Conservation (phyloP, 1,140 invertebrate genomes). For the Myzus persicae region DNA sequence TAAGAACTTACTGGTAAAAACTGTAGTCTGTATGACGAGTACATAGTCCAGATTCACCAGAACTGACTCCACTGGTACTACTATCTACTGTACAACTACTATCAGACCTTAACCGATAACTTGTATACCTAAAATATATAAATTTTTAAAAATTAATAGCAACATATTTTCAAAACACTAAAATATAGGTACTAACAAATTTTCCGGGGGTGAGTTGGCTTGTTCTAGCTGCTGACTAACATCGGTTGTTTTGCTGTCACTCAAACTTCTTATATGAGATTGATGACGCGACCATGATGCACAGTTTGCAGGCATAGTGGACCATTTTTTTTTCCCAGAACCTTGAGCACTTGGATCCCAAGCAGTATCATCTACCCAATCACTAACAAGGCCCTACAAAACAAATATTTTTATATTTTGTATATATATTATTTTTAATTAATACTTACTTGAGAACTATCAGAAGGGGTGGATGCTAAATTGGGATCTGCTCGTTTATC, state of each 20-base stretch:
- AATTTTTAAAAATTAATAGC: not conserved
- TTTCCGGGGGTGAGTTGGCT: constrained; percentile 11
- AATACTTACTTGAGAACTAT: constrained; percentile 50
- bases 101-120: constrained; percentile 59
- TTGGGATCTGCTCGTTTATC: constrained; percentile 23
- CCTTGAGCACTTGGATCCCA: constrained; percentile 47
- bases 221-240: not conserved
- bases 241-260: constrained; percentile 62
- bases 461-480: constrained; percentile 36
- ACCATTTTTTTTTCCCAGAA: constrained; percentile 45
- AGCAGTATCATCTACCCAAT: constrained; percentile 47
- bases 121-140: not conserved
- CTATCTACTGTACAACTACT: constrained; percentile 72
- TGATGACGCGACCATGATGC: constrained; percentile 30
- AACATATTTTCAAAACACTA: not conserved
- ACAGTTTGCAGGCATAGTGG: constrained; percentile 34
- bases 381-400: constrained; percentile 46
- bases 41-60: constrained; percentile 71
- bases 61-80: constrained; percentile 80
- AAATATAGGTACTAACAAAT: not conserved
- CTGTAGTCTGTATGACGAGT: constrained; percentile 50
- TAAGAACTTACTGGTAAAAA: constrained; percentile 40
- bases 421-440: not conserved
- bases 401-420: not conserved
- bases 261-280: constrained; percentile 62